Percentiles rank a stretch among this genome's conserved stretches.
Conservation (phyloP, 2,888 invertebrate genomes). For the Gymnoscelis rufifasciata region DNA sequence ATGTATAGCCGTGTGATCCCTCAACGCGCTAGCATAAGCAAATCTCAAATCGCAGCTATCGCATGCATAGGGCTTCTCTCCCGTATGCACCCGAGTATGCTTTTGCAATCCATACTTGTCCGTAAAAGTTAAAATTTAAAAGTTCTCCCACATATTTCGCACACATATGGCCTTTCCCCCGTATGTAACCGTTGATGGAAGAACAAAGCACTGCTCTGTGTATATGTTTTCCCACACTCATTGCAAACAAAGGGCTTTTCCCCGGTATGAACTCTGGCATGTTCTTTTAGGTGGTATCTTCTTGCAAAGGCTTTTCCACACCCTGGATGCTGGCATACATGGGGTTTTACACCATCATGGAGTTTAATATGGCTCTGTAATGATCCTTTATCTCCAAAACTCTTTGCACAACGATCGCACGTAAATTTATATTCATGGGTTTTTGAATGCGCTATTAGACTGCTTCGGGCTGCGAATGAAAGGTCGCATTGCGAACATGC, state of each 20-base stretch:
- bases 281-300: neutral
- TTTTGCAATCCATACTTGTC: neutral
- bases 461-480: neutral
- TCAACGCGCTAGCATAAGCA: neutral
- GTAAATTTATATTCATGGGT: constrained; percentile 1
- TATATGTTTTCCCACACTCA: constrained; percentile 5
- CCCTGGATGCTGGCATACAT: neutral
- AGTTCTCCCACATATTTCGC: neutral
- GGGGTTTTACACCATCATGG: neutral
- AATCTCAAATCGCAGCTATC: neutral
- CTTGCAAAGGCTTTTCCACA: constrained; percentile 1
- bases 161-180: neutral
- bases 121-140: no score
- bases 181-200: constrained; percentile 1
- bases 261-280: constrained; percentile 5
- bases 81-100: neutral
- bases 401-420: constrained; percentile 1
- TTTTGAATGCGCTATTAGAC: neutral
- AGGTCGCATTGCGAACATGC: neutral
- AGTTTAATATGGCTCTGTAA: constrained; percentile 2
- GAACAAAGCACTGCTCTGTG: constrained; percentile 8
- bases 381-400: neutral
- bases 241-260: constrained; percentile 11
- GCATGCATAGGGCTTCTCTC: neutral
- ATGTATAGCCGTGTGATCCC: neutral